Base-by-base conservation (phyloP, 2,797 vertebrate genomes). In the Odontamblyopus rebecca region DNA sequence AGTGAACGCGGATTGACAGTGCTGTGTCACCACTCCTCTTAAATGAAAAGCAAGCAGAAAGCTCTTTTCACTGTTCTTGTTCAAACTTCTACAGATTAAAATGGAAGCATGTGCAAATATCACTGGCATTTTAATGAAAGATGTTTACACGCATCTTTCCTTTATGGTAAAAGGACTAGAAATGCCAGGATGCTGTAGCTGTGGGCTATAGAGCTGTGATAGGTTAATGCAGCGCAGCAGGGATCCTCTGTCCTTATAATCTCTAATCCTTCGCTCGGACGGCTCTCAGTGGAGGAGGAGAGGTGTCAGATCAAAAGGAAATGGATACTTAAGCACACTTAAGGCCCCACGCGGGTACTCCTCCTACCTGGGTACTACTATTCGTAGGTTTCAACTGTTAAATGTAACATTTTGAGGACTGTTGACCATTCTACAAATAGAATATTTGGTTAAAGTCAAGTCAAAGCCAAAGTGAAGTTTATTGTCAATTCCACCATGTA, bases 1-100 rank as follows among this genome's bases (percentile, higher is more conserved):
- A 79, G 56, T 82, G 83, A 84, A 88, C 82, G 80, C 89, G 84
- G 89, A 93, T 85, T 89, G 90, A 92, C 89, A 88, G 82, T 86
- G 83, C 86, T 86, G 88, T 88, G 89, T 91, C 88, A 90, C 86
- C 84, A 85, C 79, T 86, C 75, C 82, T 82, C 89, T 85, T 57
- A 50, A 80, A 69, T 86, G 82, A 90, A 89, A 86, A 83, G 85
- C 70, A 70, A 81, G 82, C 72, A 83, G 67, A 84, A 82, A 78
- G 79, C 74, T 67, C 73, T 70, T 70, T 69, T 87, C 82, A 87
- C 85, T 86, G 78, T 83, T 89, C 83, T 86, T 86, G 79, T 85
- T 87, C 81, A 85, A 87, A 88, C 78, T 84, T 81, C 68, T 84
- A 80, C 87, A 85, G 86, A 91, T 91, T 87, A 89, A 90, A 92